Evolutionary conservation across 2,797 vertebrate genomes (phyloP).

Genomic region (Malurus leucopterus): DNA sequence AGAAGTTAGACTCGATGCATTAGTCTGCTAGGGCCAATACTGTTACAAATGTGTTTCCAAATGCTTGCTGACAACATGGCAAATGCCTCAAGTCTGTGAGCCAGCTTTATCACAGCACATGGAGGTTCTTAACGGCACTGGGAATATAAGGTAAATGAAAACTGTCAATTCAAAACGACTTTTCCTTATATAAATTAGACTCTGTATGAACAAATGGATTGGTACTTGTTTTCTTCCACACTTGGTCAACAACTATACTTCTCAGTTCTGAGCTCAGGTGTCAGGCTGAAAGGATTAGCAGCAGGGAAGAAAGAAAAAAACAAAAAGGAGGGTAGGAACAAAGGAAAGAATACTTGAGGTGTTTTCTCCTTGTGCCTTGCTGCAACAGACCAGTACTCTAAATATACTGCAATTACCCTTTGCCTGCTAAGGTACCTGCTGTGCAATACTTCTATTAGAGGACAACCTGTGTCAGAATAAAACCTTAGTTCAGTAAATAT

Average conservation of each 20-base stretch:
- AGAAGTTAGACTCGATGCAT: background rate
- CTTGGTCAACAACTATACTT: background rate
- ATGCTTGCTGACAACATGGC: slow-evolving; percentile 16
- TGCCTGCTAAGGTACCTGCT: background rate
- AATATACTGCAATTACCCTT: background rate
- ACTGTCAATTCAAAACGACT: slow-evolving; percentile 22
- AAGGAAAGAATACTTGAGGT: background rate
- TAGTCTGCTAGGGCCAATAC: background rate
- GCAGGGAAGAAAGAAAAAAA: background rate
- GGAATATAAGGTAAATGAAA: slow-evolving; percentile 29
- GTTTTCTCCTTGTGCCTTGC: background rate
- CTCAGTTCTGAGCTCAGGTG: background rate
- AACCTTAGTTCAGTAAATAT: background rate
- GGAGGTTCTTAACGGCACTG: background rate
- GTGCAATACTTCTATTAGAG: background rate
- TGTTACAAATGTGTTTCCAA: slow-evolving; percentile 15
- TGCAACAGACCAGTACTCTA: background rate
- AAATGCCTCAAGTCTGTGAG: background rate
- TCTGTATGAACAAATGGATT: background rate
- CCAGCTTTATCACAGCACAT: background rate
- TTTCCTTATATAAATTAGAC: slow-evolving; percentile 32
- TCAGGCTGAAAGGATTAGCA: background rate
- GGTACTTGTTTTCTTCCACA: slow-evolving; percentile 8
- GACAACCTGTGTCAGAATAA: background rate
- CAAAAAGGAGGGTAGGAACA: background rate